Evolutionary conservation across 2,888 invertebrate species (phyloP).

Genomic region (Cremastobaeus sp.): DNA sequence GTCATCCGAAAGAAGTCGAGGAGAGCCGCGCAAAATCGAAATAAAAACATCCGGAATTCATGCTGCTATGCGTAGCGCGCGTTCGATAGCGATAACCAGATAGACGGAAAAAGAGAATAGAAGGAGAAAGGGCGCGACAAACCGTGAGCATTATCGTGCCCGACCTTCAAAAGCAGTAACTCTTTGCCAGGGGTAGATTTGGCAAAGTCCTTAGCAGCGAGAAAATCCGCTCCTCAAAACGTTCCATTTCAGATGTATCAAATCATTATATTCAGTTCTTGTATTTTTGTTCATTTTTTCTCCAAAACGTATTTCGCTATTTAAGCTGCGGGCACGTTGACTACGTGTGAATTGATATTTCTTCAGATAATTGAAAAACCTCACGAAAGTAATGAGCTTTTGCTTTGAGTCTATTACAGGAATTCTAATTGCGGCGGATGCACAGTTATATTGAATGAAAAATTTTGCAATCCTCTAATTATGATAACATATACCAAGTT

Average conservation of each 20-base stretch:
- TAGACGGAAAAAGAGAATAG: constrained; percentile 36
- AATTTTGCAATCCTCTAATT: too few species aligned
- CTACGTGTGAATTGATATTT: too few species aligned
- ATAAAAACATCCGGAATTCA: constrained; percentile 60
- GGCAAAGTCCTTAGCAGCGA: constrained; percentile 38
- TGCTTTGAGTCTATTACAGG: too few species aligned
- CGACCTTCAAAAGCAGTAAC: constrained; percentile 51
- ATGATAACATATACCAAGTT: too few species aligned
- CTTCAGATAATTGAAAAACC: too few species aligned
- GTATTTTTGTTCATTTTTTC: background rate
- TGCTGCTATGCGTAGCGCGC: constrained; percentile 45
- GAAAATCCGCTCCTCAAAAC: constrained; percentile 19
- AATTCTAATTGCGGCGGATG: too few species aligned
- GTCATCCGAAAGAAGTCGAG: constrained; percentile 57
- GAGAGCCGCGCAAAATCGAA: constrained; percentile 53
- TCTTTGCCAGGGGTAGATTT: constrained; percentile 40
- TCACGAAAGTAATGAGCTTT: too few species aligned
- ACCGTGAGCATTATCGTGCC: constrained; percentile 38
- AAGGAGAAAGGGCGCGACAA: constrained; percentile 41
- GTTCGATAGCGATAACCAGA: constrained; percentile 49
- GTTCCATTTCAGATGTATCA: constrained; percentile 13
- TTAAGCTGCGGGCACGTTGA: too few species aligned
- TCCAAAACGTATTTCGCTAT: too few species aligned
- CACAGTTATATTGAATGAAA: too few species aligned
- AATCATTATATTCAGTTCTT: constrained; percentile 22